Evolutionary conservation across 2,797 vertebrate genomes (phyloP).

Genomic region (Odontamblyopus rebecca): DNA sequence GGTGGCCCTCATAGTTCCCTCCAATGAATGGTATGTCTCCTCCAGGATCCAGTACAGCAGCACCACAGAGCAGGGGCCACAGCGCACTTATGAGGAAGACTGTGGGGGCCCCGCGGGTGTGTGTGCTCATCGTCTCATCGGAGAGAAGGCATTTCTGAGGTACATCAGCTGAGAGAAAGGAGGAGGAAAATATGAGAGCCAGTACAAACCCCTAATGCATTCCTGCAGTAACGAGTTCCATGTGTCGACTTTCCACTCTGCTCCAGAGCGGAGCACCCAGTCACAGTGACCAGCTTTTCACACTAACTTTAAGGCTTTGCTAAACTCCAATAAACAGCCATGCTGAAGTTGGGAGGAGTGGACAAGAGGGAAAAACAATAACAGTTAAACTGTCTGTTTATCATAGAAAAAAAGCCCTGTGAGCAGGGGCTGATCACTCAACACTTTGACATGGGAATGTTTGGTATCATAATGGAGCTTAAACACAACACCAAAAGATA

Average conservation of each 20-base stretch:
- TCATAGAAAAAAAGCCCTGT: background rate
- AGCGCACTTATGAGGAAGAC: conserved; percentile 92
- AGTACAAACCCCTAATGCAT: conserved; percentile 57
- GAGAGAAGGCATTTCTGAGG: conserved; percentile 83
- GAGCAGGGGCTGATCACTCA: background rate
- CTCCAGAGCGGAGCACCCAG: conserved; percentile 26
- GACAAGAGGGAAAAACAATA: background rate
- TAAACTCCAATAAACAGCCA: background rate
- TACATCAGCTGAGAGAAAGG: conserved; percentile 71
- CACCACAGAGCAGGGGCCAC: conserved; percentile 76
- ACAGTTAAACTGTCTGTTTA: background rate
- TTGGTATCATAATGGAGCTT: background rate
- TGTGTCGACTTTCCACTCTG: conserved; percentile 64
- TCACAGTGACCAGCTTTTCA: conserved; percentile 9
- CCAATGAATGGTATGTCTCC: conserved; percentile 87
- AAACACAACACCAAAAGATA: background rate
- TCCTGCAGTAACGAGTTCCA: conserved; percentile 75
- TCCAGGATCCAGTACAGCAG: conserved; percentile 69
- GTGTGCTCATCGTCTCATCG: conserved; percentile 95
- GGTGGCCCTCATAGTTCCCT: conserved; percentile 92
- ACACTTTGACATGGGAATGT: background rate
- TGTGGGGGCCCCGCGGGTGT: conserved; percentile 94
- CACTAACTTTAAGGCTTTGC: background rate
- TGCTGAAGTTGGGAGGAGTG: background rate
- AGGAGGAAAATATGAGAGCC: conserved; percentile 51